Percentiles rank a stretch among this genome's conserved stretches.
These are phyloP conservation scores for Tarsius wallacei DNA, from an alignment of 2,797 vertebrate genomes.

Conservation along the genomic window DNA sequence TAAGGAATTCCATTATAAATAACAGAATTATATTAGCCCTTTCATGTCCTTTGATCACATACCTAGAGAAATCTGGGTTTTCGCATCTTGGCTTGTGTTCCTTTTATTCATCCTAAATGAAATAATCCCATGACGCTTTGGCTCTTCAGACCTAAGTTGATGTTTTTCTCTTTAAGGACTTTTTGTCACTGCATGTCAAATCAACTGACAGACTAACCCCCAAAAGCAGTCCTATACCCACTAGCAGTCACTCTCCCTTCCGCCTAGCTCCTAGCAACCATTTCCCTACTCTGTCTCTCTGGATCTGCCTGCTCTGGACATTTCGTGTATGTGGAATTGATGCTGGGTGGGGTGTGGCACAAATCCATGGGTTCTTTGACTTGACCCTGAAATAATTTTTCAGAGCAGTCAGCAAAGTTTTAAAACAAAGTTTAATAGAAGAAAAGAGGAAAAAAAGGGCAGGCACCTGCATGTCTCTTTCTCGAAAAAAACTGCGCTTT, in stretches of 20 bases:
- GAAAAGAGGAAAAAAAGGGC: no score
- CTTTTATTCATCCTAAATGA: slow-evolving; percentile 17
- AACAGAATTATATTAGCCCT: background rate
- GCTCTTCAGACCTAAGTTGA: slow-evolving; percentile 11
- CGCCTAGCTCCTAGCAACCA: background rate
- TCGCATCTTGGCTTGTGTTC: background rate
- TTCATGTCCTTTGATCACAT: background rate
- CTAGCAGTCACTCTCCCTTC: background rate
- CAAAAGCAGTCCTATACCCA: slow-evolving; percentile 7
- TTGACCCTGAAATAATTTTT: no score
- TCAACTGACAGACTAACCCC: background rate
- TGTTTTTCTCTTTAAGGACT: background rate
- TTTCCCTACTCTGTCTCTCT: slow-evolving; percentile 6
- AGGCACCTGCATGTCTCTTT: no score
- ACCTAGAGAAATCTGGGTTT: slow-evolving; percentile 43
- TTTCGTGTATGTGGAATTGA: slow-evolving; percentile 30
- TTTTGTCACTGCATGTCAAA: slow-evolving; percentile 25
- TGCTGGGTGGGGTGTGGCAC: no score
- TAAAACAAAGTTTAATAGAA: no score
- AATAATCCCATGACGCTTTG: background rate
- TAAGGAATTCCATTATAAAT: slow-evolving; percentile 37
- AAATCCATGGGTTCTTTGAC: no score
- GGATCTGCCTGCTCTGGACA: slow-evolving; percentile 2
- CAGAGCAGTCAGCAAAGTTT: no score
- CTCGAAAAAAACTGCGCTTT: no score